Evolutionary conservation across 1,140 invertebrate genomes (phyloP).

Genomic region (Belonocnema kinseyi): DNA sequence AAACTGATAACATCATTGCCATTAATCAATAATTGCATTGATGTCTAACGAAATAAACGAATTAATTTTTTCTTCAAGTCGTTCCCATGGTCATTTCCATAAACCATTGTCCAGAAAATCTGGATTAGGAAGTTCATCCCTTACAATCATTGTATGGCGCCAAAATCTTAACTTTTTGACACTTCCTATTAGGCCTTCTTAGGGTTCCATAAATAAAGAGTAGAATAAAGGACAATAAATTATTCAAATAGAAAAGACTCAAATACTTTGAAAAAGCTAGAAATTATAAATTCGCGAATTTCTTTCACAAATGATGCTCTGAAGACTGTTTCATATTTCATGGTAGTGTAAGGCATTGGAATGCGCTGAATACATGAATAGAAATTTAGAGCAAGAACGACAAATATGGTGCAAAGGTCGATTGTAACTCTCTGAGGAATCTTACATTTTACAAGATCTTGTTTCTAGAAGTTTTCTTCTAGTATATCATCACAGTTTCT

Average conservation of each 20-base stretch:
- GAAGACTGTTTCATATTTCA: slow-evolving; percentile 26
- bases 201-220: too few species aligned
- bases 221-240: neutral
- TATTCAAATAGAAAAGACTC: neutral
- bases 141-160: too few species aligned
- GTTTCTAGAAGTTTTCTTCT: slow-evolving; percentile 18
- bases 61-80: too few species aligned
- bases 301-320: neutral
- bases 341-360: slow-evolving; percentile 11
- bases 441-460: slow-evolving; percentile 1
- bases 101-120: too few species aligned
- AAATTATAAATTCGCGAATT: neutral
- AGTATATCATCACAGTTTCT: neutral
- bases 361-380: slow-evolving; percentile 18
- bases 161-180: too few species aligned
- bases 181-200: too few species aligned
- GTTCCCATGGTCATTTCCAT: too few species aligned
- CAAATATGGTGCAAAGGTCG: slow-evolving; percentile 25
- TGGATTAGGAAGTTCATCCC: too few species aligned
- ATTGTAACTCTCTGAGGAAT: slow-evolving; percentile 24
- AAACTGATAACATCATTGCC: too few species aligned
- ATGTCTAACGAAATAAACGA: too few species aligned
- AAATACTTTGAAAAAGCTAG: neutral
- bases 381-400: slow-evolving; percentile 22
- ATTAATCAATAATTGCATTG: too few species aligned